These are phyloP conservation scores for Hetaerina titia DNA, from an alignment of 2,888 invertebrate genomes.

Conservation along the genomic window DNA sequence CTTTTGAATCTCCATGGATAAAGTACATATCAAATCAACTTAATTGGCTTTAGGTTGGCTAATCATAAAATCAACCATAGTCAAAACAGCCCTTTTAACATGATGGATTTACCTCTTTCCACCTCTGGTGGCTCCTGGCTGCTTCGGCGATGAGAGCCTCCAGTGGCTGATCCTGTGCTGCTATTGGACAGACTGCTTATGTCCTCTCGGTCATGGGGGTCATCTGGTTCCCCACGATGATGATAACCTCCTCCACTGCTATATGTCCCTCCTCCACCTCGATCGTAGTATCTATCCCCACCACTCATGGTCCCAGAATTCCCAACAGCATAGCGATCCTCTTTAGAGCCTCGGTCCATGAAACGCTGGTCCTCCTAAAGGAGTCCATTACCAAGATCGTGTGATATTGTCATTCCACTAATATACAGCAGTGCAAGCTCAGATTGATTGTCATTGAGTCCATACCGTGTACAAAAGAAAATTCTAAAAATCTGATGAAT, in stretches of 20 bases:
- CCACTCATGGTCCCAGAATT: slow-evolving; percentile 55
- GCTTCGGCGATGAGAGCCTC: slow-evolving; percentile 77
- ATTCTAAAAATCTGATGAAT: too few species aligned
- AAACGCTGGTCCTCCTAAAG: slow-evolving; percentile 55
- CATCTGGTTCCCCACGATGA: slow-evolving; percentile 75
- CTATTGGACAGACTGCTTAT: slow-evolving; percentile 76
- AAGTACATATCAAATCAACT: too few species aligned
- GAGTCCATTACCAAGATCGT: too few species aligned
- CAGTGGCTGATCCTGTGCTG: slow-evolving; percentile 75
- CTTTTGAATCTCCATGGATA: too few species aligned
- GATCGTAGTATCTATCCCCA: slow-evolving; percentile 71
- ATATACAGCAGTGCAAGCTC: too few species aligned
- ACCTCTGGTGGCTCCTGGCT: slow-evolving; percentile 81
- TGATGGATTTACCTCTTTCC: slow-evolving; percentile 76
- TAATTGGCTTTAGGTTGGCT: too few species aligned
- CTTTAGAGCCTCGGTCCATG: slow-evolving; percentile 60
- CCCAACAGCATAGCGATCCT: slow-evolving; percentile 64
- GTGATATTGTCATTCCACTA: too few species aligned
- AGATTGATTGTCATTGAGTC: too few species aligned
- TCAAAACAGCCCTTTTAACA: too few species aligned
- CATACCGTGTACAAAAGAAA: too few species aligned
- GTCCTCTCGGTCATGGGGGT: slow-evolving; percentile 78
- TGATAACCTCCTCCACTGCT: slow-evolving; percentile 75
- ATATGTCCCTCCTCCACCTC: slow-evolving; percentile 73
- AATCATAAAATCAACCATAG: too few species aligned